Base-by-base conservation (phyloP, 1,140 invertebrate genomes). In the Ridgeia piscesae region DNA sequence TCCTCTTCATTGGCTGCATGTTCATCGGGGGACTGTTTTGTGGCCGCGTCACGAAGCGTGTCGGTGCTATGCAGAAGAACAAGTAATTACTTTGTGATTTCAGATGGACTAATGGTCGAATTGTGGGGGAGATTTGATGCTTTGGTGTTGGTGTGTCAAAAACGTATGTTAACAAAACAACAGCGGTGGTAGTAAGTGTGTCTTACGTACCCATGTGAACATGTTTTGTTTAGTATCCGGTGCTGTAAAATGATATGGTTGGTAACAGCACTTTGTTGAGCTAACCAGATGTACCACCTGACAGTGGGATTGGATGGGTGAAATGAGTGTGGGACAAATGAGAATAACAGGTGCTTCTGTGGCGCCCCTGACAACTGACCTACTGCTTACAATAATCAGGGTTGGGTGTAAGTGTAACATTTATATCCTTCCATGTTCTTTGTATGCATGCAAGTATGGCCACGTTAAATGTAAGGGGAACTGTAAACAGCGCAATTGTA, bases 11-110 rank as follows among this genome's bases (percentile, higher is more conserved):
- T n/a, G 97, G 97, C 31, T 95, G 97, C 92, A 97, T 98, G 93
- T 98, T 99, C 94, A 97, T 98, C 21, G 96, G 97, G 34, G 98
- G 98, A 89, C 96, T 98, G 92, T 98, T 98, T 93, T 98, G 98
- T 95, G 98, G 98, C 0, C 96, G 98, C 93, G 97, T 97, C 35
- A 97, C 97, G 6, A 97, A 97, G 94, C 96, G 97, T 95, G 97
- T 97, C 94, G 92, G 93, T 33, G 96, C 97, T 95, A 96, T 97
- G 92, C 96, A 97, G 95, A 98, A 98, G 95, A 97, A 97, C 94
- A 97, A 97, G 96, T 97, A 93, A 93, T 50, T 77, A 77, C 17
- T 4, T 77, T 21, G 27, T 35, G 11, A 0, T 58, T 33, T 35
- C 33, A 77, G 58, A 77, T 77, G 27, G 17, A 77, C 58, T 77